Base-by-base conservation (phyloP, 2,113 vertebrate genomes). In the Myodes glareolus region DNA sequence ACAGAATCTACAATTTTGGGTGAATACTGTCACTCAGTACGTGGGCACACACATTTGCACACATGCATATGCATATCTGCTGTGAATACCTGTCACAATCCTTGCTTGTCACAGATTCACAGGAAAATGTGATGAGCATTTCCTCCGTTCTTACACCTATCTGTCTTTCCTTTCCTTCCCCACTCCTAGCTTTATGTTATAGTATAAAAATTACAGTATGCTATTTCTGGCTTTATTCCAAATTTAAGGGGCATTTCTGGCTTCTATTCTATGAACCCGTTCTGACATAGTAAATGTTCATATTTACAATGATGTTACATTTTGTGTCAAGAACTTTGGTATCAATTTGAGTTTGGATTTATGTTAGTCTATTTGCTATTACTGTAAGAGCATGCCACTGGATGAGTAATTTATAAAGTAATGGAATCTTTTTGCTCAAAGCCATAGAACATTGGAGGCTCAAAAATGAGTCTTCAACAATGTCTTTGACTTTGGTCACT, bases 381-480 rank as follows among this genome's bases (percentile, higher is more conserved):
- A 7, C 61, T 45, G 7, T 9, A 33, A 92, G 27, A 47, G 8
- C 17, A 11, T 42, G 33, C 1, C 0, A 36, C 13, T 61, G 68
- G 9, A 14, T 47, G 29, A 7, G 4, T 72, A 61, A 47, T n/a
- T 72, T 17, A 25, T 25, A 7, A 14, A 47, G 78, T 42, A 36
- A 25, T 1, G 12, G 12, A 73, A 52, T n/a, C 13, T 5, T 25
- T 45, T 61, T 21, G 5, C 29, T 25, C 21, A 36, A 8, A 50
- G 45, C 19, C 23, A 33, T 8, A 67, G 9, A 36, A 11, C 29
- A 65, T 65, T 42, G 29, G 29, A 86, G 33, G 27, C 0, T 29
- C 63, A 58, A 42, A 10, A 11, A 3, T 7, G 19, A 10, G 2
- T 0, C 0, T 36, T 1, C 6, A 50, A 27, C 5, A 12, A 31